Base-by-base conservation (phyloP, 2,888 invertebrate species). In the Sclerodermus sp. region DNA sequence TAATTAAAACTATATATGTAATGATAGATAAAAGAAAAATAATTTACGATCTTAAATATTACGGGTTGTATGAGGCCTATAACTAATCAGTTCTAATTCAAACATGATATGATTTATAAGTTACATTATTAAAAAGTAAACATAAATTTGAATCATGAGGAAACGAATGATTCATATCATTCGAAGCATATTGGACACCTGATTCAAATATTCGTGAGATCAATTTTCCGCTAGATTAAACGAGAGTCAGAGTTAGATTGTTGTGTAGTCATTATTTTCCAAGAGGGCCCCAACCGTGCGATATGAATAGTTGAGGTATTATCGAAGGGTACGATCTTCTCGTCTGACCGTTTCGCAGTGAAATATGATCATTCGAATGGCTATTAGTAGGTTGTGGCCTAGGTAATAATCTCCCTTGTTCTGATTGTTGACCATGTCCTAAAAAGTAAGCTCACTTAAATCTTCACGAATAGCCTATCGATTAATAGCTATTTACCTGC, bases 261-360 rank as follows among this genome's bases (percentile, higher is more conserved):
- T 8, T 8, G 23, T 5, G 23, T 23, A 23, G 31, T 6, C 45
- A 15, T 12, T 38, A 77, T 67, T 77, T 78, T 32, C 81, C 81
- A n/a, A 78, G 64, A 1, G 82, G 80, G 6, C 81, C 81, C 83
- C 82, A 83, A 12, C 81, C 81, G 55, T 81, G 82, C 0, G 82
- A 82, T 43, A 81, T 77, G 62, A 82, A 82, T 14, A 83, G 65
- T 53, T 82, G 81, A 1, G 83, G 82, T 59, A 82, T 78, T 43
- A 78, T 78, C 9, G 79, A 77, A 57, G 23, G 23, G 8, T 79
- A 78, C 45, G 78, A 76, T 58, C 71, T 66, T 57, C 74, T 60
- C 14, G 62, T 60, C 41, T 65, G 71, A 6, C 54, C 52, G 31
- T 70, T 75, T 36, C 75, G 59, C 9, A 56, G 31, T 8, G 62